These are phyloP conservation scores for Candidula unifasciata DNA, from an alignment of 2,888 invertebrate species.

Conservation along the genomic window DNA sequence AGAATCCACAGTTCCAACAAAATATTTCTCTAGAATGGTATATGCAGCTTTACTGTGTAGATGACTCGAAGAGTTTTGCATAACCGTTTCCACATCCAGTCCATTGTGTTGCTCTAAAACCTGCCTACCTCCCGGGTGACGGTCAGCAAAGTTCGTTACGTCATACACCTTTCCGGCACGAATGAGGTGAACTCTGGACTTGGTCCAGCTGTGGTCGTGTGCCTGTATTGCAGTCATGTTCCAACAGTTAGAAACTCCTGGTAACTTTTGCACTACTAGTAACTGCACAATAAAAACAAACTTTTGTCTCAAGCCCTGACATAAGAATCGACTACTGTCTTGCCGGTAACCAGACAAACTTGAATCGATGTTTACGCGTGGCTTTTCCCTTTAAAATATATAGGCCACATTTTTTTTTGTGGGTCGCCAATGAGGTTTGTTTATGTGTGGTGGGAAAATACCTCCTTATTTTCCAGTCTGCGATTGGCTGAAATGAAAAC, in stretches of 20 bases:
- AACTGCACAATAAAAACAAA: not conserved
- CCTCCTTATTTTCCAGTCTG: not conserved
- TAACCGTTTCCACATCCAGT: conserved; percentile 66
- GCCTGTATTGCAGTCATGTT: conserved; percentile 1
- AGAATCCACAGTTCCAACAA: conserved; percentile 58
- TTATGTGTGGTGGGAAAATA: not conserved
- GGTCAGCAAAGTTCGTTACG: conserved; percentile 70
- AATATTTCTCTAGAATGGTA: conserved; percentile 69
- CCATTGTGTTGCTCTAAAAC: conserved; percentile 66
- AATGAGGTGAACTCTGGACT: conserved; percentile 58
- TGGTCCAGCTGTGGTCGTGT: not conserved
- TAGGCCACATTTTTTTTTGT: not conserved
- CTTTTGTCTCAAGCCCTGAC: not conserved
- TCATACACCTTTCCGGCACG: conserved; percentile 67
- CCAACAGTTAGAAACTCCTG: not conserved
- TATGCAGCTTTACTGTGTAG: conserved; percentile 70
- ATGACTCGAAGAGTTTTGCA: conserved; percentile 65
- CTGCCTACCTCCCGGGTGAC: conserved; percentile 72
- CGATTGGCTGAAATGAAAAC: not conserved
- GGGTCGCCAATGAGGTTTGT: conserved; percentile 14
- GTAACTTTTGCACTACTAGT: not conserved
- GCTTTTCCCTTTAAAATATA: not conserved
- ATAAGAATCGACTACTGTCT: not conserved
- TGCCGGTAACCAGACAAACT: not conserved
- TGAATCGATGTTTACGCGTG: not conserved